Percentiles rank a stretch among this genome's conserved stretches.
Evolutionary conservation across 2,888 invertebrate species (phyloP).

Genomic region (Strigamia maritima): DNA sequence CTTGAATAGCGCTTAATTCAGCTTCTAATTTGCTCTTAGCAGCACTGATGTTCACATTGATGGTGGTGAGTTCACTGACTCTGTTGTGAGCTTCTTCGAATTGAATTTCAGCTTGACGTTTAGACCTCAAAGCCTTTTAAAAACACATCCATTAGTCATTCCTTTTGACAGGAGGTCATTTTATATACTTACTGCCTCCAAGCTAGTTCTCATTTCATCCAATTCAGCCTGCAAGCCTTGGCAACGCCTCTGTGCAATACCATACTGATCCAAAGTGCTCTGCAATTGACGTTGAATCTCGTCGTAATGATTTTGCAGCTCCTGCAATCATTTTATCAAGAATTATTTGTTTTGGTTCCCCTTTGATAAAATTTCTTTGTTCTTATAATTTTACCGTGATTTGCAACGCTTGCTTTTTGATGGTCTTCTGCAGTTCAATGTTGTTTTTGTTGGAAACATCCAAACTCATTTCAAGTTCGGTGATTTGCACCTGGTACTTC

Average conservation of each 20-base stretch:
- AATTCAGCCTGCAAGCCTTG: constrained; percentile 87
- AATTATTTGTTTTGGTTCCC: neutral
- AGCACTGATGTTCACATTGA: constrained; percentile 91
- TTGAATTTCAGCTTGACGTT: constrained; percentile 82
- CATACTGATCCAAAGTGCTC: constrained; percentile 89
- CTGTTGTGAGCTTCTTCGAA: constrained; percentile 87
- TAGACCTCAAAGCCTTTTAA: constrained; percentile 78
- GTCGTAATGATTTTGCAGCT: constrained; percentile 93
- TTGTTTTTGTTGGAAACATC: constrained; percentile 98
- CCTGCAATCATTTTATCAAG: constrained; percentile 53
- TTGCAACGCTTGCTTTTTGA: constrained; percentile 94
- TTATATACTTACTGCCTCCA: constrained; percentile 66
- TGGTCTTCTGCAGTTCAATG: constrained; percentile 93
- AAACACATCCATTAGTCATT: neutral
- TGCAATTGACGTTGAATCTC: constrained; percentile 94
- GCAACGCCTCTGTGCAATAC: constrained; percentile 83
- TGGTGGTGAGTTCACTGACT: constrained; percentile 89
- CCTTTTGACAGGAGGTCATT: neutral
- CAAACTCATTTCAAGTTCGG: constrained; percentile 91
- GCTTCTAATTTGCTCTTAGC: constrained; percentile 93
- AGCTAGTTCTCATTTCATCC: constrained; percentile 90
- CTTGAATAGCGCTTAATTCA: constrained; percentile 82
- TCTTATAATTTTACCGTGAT: constrained; percentile 60
- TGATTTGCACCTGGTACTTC: constrained; percentile 97
- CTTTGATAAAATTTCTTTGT: neutral